Evolutionary conservation across 2,113 vertebrate species (phyloP).

Genomic region (Triplophysa dalaica): DNA sequence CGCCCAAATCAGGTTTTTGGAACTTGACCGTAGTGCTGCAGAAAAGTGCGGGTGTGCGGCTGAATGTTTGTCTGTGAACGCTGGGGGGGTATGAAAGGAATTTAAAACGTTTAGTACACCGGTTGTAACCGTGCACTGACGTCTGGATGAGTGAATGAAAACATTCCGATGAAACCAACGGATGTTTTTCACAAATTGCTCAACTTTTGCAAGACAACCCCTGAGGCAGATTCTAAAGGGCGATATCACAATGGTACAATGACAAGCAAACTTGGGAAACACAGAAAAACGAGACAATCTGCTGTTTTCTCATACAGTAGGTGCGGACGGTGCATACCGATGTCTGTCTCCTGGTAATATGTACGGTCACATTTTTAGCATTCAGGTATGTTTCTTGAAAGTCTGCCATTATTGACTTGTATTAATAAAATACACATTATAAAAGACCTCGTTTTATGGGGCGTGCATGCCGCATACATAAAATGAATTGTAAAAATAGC

Average conservation of each 20-base stretch:
- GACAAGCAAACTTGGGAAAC: neutral
- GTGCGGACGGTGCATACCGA: neutral
- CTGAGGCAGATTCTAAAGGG: neutral
- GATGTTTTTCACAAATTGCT: neutral
- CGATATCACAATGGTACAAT: neutral
- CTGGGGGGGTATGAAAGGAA: conserved; percentile 54
- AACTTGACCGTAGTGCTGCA: conserved; percentile 44
- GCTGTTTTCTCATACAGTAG: neutral
- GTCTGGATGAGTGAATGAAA: conserved; percentile 64
- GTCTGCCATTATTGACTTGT: too few species aligned
- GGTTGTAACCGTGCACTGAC: conserved; percentile 47
- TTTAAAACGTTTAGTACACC: conserved; percentile 54
- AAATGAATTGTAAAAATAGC: too few species aligned
- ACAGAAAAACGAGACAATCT: neutral
- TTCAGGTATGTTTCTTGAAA: neutral
- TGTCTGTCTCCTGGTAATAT: neutral
- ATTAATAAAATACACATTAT: too few species aligned
- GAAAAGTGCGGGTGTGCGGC: conserved; percentile 37
- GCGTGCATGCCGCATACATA: too few species aligned
- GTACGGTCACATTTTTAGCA: neutral
- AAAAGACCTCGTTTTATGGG: too few species aligned
- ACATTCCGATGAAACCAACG: conserved; percentile 52
- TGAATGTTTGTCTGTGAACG: conserved; percentile 41
- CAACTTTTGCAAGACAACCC: neutral
- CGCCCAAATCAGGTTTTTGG: conserved; percentile 56